These are phyloP conservation scores for Micrasema longulum DNA, from an alignment of 1,140 invertebrate species.

Conservation along the genomic window DNA sequence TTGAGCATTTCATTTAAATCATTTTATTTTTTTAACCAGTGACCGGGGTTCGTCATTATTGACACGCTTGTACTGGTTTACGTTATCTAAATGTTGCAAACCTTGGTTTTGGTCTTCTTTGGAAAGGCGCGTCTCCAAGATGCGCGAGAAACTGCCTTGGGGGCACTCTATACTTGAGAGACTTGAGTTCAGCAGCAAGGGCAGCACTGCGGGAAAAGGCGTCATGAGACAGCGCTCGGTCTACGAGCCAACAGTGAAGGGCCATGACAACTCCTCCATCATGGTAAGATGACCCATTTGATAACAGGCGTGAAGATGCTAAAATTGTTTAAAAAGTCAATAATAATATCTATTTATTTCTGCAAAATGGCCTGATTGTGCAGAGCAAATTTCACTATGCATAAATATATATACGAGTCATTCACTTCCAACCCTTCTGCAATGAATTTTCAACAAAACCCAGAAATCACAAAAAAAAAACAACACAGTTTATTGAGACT, in stretches of 20 bases:
- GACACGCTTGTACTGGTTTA: not conserved
- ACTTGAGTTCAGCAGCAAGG: constrained; percentile 59
- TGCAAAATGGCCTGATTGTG: too few species aligned
- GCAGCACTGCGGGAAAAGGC: constrained; percentile 57
- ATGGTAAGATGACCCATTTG: constrained; percentile 47
- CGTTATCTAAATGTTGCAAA: constrained; percentile 32
- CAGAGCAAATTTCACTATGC: too few species aligned
- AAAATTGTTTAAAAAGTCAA: too few species aligned
- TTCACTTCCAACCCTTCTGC: too few species aligned
- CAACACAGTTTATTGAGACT: too few species aligned
- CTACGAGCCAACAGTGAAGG: constrained; percentile 67
- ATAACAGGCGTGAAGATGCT: constrained; percentile 51
- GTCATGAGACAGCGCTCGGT: constrained; percentile 65
- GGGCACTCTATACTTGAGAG: constrained; percentile 64
- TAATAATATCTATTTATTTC: too few species aligned
- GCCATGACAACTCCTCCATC: constrained; percentile 58
- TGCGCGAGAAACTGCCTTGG: constrained; percentile 65
- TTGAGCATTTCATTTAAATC: too few species aligned
- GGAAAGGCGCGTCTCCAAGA: constrained; percentile 61
- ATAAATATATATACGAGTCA: too few species aligned
- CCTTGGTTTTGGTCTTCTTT: constrained; percentile 61
- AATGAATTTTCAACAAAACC: too few species aligned
- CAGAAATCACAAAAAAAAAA: too few species aligned
- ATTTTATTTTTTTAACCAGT: too few species aligned
- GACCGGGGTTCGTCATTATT: too few species aligned